Evolutionary conservation across 2,113 vertebrate genomes (phyloP).

Genomic region (Anhinga anhinga): DNA sequence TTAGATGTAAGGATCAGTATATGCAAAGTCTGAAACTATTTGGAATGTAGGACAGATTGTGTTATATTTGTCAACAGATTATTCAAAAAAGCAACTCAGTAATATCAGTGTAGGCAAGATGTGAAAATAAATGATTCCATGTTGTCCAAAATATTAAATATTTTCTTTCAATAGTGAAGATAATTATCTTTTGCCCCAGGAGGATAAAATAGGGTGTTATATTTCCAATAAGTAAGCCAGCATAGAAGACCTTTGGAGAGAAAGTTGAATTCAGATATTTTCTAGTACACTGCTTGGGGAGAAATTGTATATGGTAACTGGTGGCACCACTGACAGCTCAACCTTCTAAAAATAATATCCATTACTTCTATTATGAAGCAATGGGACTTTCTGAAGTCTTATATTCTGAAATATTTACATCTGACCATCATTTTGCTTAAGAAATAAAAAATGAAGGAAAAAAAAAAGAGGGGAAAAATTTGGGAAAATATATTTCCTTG

Average conservation of each 20-base stretch:
- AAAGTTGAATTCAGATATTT: background rate
- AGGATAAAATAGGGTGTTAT: background rate
- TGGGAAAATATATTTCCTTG: background rate
- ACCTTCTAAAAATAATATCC: background rate
- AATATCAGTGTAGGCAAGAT: background rate
- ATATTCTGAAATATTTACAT: background rate
- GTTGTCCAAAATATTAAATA: background rate
- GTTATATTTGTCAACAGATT: background rate
- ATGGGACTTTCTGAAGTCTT: background rate
- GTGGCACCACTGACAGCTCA: background rate
- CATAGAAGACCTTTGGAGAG: background rate
- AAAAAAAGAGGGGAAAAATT: rapidly evolving
- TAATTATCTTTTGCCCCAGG: background rate
- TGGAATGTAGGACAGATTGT: background rate
- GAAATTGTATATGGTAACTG: background rate
- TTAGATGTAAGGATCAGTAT: background rate
- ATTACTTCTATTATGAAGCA: background rate
- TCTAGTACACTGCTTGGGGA: background rate
- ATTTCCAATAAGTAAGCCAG: background rate
- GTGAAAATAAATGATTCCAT: background rate
- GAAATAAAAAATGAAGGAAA: background rate
- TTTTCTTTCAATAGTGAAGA: background rate
- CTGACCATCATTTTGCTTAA: background rate
- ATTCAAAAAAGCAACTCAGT: background rate
- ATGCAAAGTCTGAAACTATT: background rate